These are phyloP conservation scores for Drosophila tanythrix DNA, from an alignment of 2,888 invertebrate species.

Conservation along the genomic window DNA sequence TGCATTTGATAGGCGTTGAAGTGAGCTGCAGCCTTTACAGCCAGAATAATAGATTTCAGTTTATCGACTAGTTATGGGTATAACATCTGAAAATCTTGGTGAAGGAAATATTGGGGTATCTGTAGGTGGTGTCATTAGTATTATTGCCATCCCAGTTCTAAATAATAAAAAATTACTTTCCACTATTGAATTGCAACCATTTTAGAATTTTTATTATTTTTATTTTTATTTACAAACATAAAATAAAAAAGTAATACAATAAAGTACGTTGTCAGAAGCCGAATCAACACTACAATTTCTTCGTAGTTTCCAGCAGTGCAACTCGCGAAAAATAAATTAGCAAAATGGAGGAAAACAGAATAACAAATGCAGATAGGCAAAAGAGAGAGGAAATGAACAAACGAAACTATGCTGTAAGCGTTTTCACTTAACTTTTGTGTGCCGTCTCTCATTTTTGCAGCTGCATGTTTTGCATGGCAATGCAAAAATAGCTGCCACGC, in stretches of 20 bases:
- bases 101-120: neutral
- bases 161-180: neutral
- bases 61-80: neutral
- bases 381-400: constrained; percentile 10
- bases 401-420: constrained; percentile 16
- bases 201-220: neutral
- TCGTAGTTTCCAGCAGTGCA: constrained; percentile 9
- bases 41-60: neutral
- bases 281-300: constrained; percentile 1
- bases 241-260: neutral
- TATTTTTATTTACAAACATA: neutral
- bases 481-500: constrained; percentile 21
- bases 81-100: neutral
- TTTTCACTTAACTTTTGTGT: constrained; percentile 35
- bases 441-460: constrained; percentile 24
- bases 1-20: constrained; percentile 27
- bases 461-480: constrained; percentile 30
- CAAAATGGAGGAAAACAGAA: neutral
- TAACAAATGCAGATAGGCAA: neutral
- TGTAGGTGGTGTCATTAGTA: neutral
- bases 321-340: constrained; percentile 28
- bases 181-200: neutral
- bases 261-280: constrained; percentile 10
- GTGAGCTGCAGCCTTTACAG: neutral
- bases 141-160: neutral